Base-by-base conservation (phyloP, 2,797 vertebrate genomes). In the Perodicticus potto region DNA sequence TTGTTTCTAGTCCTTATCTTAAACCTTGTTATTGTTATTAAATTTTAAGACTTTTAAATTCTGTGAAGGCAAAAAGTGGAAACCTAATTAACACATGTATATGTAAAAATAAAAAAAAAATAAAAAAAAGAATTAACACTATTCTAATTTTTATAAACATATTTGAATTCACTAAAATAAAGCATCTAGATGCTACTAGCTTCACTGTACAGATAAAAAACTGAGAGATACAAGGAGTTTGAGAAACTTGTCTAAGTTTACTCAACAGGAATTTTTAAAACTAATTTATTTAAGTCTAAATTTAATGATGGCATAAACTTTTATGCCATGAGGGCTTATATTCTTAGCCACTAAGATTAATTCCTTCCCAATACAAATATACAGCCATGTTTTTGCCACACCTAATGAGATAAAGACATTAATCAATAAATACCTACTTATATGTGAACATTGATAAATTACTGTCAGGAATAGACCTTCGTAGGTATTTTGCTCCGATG, bases 211-310 rank as follows among this genome's bases (percentile, higher is more conserved):
- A 94, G 17, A 20, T 40, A 77, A 59, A 72, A 89, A 92, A 88
- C 20, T 13, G 3, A 61, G 3, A 61, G 7, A 22, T 53, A 37
- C 3, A 76, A 63, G 43, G 29, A 45, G 9, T 89, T 91, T 81
- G 73, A 92, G 67, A 83, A 91, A 91, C 9, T 72, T 83, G 1
- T 53, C n/a, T 53, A n/a, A 61, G 17, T 74, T 95, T 72, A 86
- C 12, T 40, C 25, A 90, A 40, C 67, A 57, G 25, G 70, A 83
- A 77, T 12, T 20, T 23, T 14, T 40, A 85, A 86, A 92, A 34
- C 8, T 63, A 53, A 91, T 65, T 63, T n/a, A 12, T 72, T 94
- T 86, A 10, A n/a, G 2, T n/a, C 91, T 59, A 61, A 20, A 12
- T 59, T 40, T 40, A 40, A 40, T 40, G 40, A 40, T 5, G 5